Base-by-base conservation (phyloP, 2,888 invertebrate genomes). In the Camptogramma bilineatum region DNA sequence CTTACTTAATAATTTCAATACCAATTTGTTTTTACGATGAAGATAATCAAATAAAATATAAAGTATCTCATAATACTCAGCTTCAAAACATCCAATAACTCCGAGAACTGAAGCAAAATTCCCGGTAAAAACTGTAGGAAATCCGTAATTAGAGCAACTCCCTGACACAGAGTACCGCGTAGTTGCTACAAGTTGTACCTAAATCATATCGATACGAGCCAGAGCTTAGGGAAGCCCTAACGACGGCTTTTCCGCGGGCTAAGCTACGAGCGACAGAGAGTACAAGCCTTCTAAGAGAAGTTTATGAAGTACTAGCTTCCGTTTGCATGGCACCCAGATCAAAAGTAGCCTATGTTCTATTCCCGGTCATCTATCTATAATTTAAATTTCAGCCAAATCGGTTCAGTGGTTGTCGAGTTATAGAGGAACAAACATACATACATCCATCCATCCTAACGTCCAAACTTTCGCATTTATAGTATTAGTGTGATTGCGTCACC, bases 151-250 rank as follows among this genome's bases (percentile, higher is more conserved):
- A 81, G 78, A 73, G 64, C 72, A 69, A 60, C 39, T 51, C 16
- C 17, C n/a, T n/a, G 77, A 74, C 72, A 72, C 16, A 44, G 44
- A 17, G 75, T 47, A 47, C 17, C 10, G 5, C 28, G 18, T 28
- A 55, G 55, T 55, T 34, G 47, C 76, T 71, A 74, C 68, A 72
- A 76, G 75, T 72, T 44, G 76, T 74, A 75, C 78, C 78, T 83
- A 82, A 81, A 82, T 86, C 81, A 84, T 85, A 85, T 84, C 81
- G 86, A 84, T 85, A 83, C 84, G 77, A 82, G 80, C 74, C 78
- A 73, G 71, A 76, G 75, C 78, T 79, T 80, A 73, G 64, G 68
- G 67, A 75, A 80, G 73, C 78, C 77, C 76, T 73, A 72, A 70
- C 76, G 73, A 79, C 73, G 74, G 63, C 68, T 16, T 16, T 4